These are phyloP conservation scores for Eulemur rufifrons DNA, from an alignment of 2,113 vertebrate species.

Conservation along the genomic window DNA sequence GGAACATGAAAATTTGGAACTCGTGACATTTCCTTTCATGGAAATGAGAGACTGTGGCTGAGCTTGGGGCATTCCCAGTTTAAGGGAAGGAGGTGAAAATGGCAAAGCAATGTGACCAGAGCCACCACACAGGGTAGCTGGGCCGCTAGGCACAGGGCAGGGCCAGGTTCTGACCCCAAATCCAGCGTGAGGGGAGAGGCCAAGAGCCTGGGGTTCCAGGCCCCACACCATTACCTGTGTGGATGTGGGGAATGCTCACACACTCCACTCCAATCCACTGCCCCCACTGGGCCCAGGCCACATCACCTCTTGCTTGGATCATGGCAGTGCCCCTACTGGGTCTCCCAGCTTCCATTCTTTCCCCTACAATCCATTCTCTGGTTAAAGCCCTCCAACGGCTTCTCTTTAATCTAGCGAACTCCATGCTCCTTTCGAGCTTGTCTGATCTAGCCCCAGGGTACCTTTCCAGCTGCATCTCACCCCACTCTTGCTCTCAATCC, in stretches of 20 bases:
- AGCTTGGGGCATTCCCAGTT: neutral
- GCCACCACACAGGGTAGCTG: fast-evolving
- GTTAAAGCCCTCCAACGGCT: neutral
- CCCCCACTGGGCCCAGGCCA: neutral
- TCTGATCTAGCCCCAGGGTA: neutral
- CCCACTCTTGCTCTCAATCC: neutral
- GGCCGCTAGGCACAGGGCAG: neutral
- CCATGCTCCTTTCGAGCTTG: neutral
- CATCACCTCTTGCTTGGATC: neutral
- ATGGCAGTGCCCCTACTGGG: neutral
- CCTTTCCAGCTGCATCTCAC: too few species aligned
- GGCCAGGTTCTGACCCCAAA: neutral
- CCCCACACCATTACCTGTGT: neutral
- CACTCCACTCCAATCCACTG: neutral
- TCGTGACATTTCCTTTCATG: neutral
- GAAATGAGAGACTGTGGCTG: neutral
- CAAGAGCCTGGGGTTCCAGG: neutral
- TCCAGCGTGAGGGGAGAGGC: neutral
- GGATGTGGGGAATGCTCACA: neutral
- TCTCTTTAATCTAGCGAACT: neutral
- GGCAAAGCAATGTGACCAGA: neutral
- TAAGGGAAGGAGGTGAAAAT: neutral
- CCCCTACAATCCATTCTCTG: neutral
- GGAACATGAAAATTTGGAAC: neutral
- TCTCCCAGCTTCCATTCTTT: too few species aligned